Conservation (phyloP, 1,140 invertebrate species). For the Sycophaga agraensis region DNA sequence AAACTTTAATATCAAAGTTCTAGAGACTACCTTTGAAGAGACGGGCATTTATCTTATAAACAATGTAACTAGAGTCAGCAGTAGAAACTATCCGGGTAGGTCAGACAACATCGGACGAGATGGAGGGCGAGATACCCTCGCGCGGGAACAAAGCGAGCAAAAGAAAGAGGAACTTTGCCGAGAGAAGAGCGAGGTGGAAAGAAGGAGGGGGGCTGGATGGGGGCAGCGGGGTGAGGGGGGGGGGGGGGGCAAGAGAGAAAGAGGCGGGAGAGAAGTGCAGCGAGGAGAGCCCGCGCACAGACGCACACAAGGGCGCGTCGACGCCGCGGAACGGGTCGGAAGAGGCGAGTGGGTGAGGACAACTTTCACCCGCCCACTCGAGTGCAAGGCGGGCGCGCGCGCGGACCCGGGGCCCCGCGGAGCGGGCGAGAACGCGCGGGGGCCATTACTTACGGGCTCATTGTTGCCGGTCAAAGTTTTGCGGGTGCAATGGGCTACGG, state of each 20-base stretch:
- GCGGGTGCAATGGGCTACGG: too few species aligned
- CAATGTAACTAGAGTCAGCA: not conserved
- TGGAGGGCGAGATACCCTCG: too few species aligned
- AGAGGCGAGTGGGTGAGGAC: slow-evolving; percentile 34
- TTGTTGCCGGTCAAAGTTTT: slow-evolving; percentile 31
- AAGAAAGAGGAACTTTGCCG: not conserved
- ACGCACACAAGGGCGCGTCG: not conserved
- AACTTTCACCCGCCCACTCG: slow-evolving; percentile 50
- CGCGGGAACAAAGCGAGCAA: not conserved
- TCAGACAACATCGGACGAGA: too few species aligned
- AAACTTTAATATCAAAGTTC: too few species aligned
- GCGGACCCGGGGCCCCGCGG: not conserved
- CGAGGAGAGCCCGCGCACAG: too few species aligned
- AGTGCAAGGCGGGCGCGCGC: too few species aligned
- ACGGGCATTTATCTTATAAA: slow-evolving; percentile 5
- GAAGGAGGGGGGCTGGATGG: too few species aligned
- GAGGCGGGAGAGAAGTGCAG: not conserved
- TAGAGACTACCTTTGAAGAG: not conserved
- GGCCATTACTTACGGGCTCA: slow-evolving; percentile 32
- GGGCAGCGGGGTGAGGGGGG: too few species aligned
- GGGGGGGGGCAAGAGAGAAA: not conserved
- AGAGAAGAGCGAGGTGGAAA: too few species aligned
- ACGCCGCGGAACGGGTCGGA: slow-evolving; percentile 10
- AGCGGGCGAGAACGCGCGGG: not conserved
- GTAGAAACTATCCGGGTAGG: too few species aligned